phyloP scores from a whole-genome alignment of 53 echinoderm and acorn worm species.

The Echinometra lucunter region DNA sequence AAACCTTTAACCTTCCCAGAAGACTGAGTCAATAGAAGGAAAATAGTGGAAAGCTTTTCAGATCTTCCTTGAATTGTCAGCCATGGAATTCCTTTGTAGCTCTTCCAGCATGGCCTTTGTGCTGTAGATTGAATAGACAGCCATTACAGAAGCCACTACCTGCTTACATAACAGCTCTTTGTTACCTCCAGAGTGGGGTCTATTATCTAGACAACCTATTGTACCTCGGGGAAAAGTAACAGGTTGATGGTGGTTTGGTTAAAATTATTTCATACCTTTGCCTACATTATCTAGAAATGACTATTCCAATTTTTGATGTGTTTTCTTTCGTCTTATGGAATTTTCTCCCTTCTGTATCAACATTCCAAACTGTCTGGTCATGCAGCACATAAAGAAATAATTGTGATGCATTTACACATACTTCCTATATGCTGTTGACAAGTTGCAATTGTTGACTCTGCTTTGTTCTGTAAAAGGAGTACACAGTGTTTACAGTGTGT shows the following conservation, averaged over 20 bases:
- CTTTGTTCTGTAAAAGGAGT: not conserved
- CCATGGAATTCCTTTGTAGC: not conserved
- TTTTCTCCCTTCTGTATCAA: not conserved
- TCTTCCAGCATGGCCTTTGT: constrained; percentile 19
- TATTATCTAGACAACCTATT: constrained; percentile 17
- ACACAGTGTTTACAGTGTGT: not conserved
- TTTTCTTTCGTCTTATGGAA: not conserved
- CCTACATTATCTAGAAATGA: not conserved
- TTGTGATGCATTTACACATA: not conserved
- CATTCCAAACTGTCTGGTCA: constrained; percentile 11
- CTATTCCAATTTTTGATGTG: not conserved
- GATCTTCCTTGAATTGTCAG: constrained; percentile 49
- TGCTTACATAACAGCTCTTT: constrained; percentile 60
- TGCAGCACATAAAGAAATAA: not conserved
- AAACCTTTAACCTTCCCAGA: constrained; percentile 42
- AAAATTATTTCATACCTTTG: not conserved
- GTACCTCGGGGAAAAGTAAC: not conserved
- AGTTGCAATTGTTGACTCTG: not conserved
- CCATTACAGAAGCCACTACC: constrained; percentile 17
- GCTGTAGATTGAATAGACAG: constrained; percentile 24
- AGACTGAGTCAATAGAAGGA: constrained; percentile 46
- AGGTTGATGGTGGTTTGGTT: not conserved
- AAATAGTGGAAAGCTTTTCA: constrained; percentile 30
- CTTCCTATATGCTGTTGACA: constrained; percentile 16
- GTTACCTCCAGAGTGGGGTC: constrained; percentile 20